Percentiles rank a stretch among this genome's conserved stretches.
Evolutionary conservation across 2,797 vertebrate genomes (phyloP).

Genomic region (Synaphobranchus kaupii): DNA sequence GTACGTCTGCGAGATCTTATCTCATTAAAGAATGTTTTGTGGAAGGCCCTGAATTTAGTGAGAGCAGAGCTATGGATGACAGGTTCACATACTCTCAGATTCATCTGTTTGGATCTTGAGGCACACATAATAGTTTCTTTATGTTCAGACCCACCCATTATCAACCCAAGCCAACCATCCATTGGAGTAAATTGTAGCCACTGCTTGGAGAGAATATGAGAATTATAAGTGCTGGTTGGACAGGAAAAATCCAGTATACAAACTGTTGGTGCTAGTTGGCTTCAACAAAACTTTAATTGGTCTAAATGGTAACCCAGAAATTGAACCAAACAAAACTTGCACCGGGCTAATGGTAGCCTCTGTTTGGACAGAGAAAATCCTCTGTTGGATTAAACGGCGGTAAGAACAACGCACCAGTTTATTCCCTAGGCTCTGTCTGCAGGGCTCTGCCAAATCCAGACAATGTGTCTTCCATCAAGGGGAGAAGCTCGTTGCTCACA

Average conservation of each 20-base stretch:
- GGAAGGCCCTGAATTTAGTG: conserved; percentile 57
- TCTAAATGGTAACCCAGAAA: not conserved
- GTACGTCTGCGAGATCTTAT: conserved; percentile 73
- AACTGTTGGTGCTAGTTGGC: not conserved
- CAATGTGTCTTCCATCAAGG: conserved; percentile 42
- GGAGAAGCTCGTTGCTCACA: conserved; percentile 16
- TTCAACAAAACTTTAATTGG: not conserved
- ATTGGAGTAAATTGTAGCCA: conserved; percentile 10
- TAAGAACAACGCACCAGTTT: not conserved
- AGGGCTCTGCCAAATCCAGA: conserved; percentile 34
- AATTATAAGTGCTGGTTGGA: not conserved
- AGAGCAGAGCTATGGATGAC: conserved; percentile 60
- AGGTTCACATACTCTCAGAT: conserved; percentile 50
- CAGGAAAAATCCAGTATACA: not conserved
- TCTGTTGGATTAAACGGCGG: not conserved
- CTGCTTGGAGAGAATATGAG: not conserved
- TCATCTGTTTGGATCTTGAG: conserved; percentile 34
- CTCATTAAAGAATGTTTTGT: conserved; percentile 64
- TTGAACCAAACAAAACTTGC: not conserved
- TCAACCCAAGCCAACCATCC: not conserved
- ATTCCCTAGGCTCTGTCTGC: conserved; percentile 34
- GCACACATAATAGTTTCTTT: not conserved
- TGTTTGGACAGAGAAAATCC: conserved; percentile 19
- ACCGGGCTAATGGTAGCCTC: not conserved
- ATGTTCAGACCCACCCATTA: conserved; percentile 8